phyloP scores from a whole-genome alignment of 2,113 vertebrate genomes.

The Montifringilla adamsi region DNA sequence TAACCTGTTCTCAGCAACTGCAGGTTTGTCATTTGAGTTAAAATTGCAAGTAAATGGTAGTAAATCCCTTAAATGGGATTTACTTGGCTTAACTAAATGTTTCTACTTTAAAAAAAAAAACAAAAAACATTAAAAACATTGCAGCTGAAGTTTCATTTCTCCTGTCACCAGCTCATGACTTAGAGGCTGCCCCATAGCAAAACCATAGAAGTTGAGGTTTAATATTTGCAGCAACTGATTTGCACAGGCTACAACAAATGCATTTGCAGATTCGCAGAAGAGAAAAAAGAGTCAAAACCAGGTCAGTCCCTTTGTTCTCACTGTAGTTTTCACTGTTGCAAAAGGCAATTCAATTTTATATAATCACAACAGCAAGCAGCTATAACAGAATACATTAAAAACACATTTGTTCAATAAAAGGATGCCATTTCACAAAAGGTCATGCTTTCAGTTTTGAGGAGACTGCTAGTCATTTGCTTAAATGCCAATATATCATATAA shows the following conservation, averaged over 20 bases:
- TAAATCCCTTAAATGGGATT: neutral
- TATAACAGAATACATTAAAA: slow-evolving; percentile 39
- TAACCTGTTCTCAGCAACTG: neutral
- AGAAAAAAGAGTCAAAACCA: neutral
- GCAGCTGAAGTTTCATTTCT: neutral
- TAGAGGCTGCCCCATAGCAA: neutral
- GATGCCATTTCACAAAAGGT: slow-evolving; percentile 51
- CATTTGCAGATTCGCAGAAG: neutral
- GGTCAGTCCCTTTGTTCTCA: neutral
- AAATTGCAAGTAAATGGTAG: neutral
- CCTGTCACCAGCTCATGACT: neutral
- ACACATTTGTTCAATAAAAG: slow-evolving; percentile 38
- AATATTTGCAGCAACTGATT: neutral
- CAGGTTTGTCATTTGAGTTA: neutral
- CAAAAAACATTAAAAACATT: neutral
- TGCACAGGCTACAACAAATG: neutral
- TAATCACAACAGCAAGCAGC: slow-evolving; percentile 32
- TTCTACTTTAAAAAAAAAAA: neutral
- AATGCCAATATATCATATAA: slow-evolving; percentile 15
- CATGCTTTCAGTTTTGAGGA: slow-evolving; percentile 30
- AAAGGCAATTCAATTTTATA: neutral
- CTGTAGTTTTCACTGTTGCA: neutral
- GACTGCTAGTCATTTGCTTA: slow-evolving; percentile 24
- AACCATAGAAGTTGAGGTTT: neutral
- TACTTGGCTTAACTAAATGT: neutral